Evolutionary conservation across 2,797 vertebrate species (phyloP).

Genomic region (Notamacropus eugenii): DNA sequence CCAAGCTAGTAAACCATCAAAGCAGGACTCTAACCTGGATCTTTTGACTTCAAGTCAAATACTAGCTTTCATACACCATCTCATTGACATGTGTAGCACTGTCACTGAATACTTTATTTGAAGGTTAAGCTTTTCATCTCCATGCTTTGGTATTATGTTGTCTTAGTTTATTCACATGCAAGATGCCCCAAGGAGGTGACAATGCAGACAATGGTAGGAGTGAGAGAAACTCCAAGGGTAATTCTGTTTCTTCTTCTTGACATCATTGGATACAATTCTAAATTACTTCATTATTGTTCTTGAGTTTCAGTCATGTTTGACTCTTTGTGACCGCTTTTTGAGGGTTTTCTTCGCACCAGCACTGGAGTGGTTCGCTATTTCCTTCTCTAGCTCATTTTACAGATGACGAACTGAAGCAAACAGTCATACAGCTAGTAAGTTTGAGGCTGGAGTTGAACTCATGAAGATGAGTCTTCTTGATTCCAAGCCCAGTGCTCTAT

Average conservation of each 20-base stretch:
- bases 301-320: not conserved
- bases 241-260: not conserved
- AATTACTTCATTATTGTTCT: not conserved
- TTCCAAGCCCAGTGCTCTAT: not conserved
- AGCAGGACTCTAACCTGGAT: fast-evolving
- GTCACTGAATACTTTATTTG: not conserved
- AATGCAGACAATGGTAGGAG: not conserved
- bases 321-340: not conserved
- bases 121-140: not conserved
- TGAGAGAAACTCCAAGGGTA: not conserved
- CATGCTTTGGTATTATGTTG: not conserved
- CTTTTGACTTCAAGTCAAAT: not conserved
- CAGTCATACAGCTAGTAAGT: not conserved
- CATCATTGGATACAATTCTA: not conserved
- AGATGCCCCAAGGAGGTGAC: not conserved
- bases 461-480: not conserved
- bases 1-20: not conserved
- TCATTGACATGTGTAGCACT: not conserved
- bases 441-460: not conserved
- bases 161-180: not conserved
- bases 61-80: not conserved
- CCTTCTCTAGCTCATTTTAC: not conserved
- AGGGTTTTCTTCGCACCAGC: not conserved
- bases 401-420: not conserved
- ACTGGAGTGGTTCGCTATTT: not conserved